Evolutionary conservation across 2,888 invertebrate species (phyloP).

Genomic region (Agrilus cyanescens): DNA sequence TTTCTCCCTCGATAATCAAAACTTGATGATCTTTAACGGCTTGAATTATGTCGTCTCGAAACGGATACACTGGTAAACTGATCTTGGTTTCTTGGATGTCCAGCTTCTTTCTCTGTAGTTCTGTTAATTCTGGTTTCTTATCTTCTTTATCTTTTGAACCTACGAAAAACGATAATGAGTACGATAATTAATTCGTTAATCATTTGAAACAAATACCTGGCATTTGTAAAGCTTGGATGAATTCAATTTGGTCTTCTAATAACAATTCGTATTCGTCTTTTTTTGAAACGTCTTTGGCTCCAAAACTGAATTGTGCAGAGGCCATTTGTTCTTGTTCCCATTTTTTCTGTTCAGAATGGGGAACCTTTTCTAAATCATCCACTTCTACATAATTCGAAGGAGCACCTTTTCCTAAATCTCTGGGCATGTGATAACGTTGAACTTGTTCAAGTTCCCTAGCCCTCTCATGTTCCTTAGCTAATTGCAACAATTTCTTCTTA

Average conservation of each 20-base stretch:
- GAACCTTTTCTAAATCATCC: conserved; percentile 73
- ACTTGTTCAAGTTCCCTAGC: conserved; percentile 88
- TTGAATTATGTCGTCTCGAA: conserved; percentile 74
- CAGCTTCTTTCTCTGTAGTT: conserved; percentile 58
- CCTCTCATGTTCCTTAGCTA: conserved; percentile 92
- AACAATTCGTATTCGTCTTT: conserved; percentile 83
- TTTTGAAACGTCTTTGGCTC: conserved; percentile 64
- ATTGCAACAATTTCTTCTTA: conserved; percentile 76
- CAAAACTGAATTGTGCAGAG: conserved; percentile 85
- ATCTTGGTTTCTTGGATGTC: conserved; percentile 84
- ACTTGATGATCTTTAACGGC: conserved; percentile 84
- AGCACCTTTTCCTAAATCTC: conserved; percentile 66
- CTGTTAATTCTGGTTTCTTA: conserved; percentile 51
- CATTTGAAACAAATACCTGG: conserved; percentile 44
- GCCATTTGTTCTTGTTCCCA: conserved; percentile 98
- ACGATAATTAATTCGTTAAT: not conserved
- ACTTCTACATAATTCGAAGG: conserved; percentile 67
- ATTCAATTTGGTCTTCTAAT: conserved; percentile 94
- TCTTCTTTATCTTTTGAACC: conserved; percentile 41
- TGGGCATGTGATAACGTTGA: conserved; percentile 90
- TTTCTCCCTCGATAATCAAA: conserved; percentile 95
- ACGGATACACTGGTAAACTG: conserved; percentile 90
- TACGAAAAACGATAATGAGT: conserved; percentile 2
- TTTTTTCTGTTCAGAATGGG: conserved; percentile 77
- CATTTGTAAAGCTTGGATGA: conserved; percentile 79